Evolutionary conservation across 2,888 invertebrate species (phyloP).

Genomic region (Hirtodrosophila duncani): DNA sequence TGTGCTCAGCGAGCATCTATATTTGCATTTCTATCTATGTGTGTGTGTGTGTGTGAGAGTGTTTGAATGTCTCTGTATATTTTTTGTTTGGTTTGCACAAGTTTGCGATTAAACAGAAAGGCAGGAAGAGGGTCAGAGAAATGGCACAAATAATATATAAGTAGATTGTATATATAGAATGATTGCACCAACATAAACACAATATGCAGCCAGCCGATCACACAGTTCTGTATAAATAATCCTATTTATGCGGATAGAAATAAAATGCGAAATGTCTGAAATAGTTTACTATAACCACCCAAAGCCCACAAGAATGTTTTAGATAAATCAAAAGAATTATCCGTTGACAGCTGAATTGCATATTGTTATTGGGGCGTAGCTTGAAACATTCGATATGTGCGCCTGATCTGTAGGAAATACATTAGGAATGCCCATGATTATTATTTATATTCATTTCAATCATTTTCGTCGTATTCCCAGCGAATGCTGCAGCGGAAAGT

Average conservation of each 20-base stretch:
- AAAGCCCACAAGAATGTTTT: slow-evolving; percentile 6
- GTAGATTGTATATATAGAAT: slow-evolving; percentile 27
- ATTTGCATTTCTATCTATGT: slow-evolving; percentile 19
- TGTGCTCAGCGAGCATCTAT: slow-evolving; percentile 63
- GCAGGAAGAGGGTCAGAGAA: slow-evolving; percentile 28
- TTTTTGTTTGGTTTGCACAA: slow-evolving; percentile 53
- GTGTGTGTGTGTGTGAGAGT: slow-evolving; percentile 9
- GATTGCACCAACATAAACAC: slow-evolving; percentile 64
- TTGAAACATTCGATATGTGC: too few species aligned
- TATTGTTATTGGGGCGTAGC: slow-evolving; percentile 14
- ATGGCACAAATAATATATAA: slow-evolving; percentile 51
- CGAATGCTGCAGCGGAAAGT: slow-evolving; percentile 37
- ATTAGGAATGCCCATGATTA: too few species aligned
- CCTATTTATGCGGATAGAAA: slow-evolving; percentile 51
- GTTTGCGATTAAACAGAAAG: slow-evolving; percentile 36
- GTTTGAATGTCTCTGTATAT: slow-evolving; percentile 24
- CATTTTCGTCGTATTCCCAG: slow-evolving; percentile 30
- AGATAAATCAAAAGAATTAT: slow-evolving; percentile 54
- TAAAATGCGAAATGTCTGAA: slow-evolving; percentile 50
- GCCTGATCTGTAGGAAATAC: too few species aligned
- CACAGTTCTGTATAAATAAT: slow-evolving; percentile 55
- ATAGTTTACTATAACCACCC: slow-evolving; percentile 37
- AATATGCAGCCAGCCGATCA: slow-evolving; percentile 54
- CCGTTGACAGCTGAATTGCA: slow-evolving; percentile 48
- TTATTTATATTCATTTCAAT: too few species aligned